Evolutionary conservation across 2,797 vertebrate species (phyloP).

Genomic region (Peromyscus eremicus): DNA sequence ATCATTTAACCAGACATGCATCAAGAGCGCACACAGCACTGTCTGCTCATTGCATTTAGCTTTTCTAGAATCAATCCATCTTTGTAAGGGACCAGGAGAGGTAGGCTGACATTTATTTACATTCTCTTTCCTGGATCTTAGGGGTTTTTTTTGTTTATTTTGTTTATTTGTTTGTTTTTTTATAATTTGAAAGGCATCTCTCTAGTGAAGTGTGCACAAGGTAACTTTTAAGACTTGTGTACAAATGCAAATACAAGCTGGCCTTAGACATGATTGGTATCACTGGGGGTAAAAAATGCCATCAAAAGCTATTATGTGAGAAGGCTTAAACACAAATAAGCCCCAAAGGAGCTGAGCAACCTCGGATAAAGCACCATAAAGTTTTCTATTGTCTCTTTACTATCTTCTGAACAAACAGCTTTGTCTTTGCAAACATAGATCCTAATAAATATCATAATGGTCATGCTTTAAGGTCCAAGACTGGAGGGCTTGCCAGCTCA

Average conservation of each 20-base stretch:
- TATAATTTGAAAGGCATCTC: not conserved
- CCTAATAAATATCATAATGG: constrained; percentile 11
- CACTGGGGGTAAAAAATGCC: not conserved
- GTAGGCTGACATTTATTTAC: not conserved
- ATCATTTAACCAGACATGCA: not conserved
- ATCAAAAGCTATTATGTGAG: not conserved
- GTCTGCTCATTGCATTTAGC: not conserved
- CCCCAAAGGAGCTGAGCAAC: not conserved
- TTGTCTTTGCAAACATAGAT: not conserved
- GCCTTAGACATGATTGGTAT: not conserved
- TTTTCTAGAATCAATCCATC: constrained; percentile 38
- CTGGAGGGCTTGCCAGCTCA: not conserved
- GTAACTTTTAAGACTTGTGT: not conserved
- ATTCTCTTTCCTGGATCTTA: not conserved
- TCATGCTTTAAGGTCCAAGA: constrained; percentile 50
- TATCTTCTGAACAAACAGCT: not conserved
- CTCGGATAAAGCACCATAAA: not conserved
- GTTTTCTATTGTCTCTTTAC: not conserved
- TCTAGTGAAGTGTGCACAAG: not conserved
- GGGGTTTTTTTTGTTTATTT: not conserved
- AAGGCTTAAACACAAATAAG: not conserved
- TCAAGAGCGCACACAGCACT: not conserved
- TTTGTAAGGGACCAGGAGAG: not conserved
- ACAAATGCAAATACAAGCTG: not conserved
- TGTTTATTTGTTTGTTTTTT: not conserved